Evolutionary conservation across 2,888 invertebrate species (phyloP), one percentile per base, ranked within the genome.

Genomic region (Aproaerema taeniolella): DNA sequence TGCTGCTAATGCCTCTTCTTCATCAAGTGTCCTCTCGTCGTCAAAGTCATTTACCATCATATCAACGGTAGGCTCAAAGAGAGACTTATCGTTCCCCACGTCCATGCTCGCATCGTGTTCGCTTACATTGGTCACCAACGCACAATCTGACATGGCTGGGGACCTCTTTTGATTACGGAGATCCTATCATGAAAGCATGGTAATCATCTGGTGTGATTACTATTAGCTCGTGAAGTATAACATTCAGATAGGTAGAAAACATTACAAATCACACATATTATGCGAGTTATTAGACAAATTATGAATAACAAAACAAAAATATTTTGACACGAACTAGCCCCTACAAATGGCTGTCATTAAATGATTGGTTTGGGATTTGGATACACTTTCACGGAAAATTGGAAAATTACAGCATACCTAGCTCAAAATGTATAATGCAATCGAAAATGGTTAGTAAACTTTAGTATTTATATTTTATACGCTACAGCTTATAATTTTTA

Each of bases 11-110:
- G 96, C 96, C 89, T 98, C 98, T 88, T 98, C 98, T 87, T 98
- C 98, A 74, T 97, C 98, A 70, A 98, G 76, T 46, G 98, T 98
- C 72, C 95, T 91, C 74, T 98, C 98, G 88, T 98, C 98, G 79
- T 98, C 98, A 83, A 95, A 97, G 81, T 98, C 98, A 90, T 98
- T 95, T 49, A 97, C 94, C 90, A 98, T 93, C 96, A 98, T 96
- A 79, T 97, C 97, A 70, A 96, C 92, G 50, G 95, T 92, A 48
- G 97, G 97, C 79, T 97, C 97, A 88, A 97, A 97, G 62, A 93
- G 88, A 57, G 88, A 79, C 70, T 87, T 86, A 58, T 87, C 87
- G 75, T 78, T 82, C 61, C 83, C 86, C 75, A 85, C 81, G 58
- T 87, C 87, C 87, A 86, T 86, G 65, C 77, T 85, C 67, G 82